phyloP scores from a whole-genome alignment of 2,888 invertebrate species.

The Idaea biselata region DNA sequence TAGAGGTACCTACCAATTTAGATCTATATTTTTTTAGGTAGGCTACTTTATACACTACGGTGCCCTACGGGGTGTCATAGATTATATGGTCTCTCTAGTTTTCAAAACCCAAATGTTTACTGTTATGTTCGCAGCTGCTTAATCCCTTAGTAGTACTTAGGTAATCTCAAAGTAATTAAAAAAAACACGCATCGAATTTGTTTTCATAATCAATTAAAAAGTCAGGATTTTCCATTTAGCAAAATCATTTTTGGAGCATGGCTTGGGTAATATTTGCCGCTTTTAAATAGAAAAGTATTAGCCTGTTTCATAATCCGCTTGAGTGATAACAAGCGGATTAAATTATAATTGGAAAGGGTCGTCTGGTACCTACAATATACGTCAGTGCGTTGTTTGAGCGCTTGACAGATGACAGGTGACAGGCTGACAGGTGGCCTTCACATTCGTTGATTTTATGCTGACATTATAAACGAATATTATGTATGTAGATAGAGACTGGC shows the following conservation, averaged over 20 bases:
- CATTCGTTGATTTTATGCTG: not conserved
- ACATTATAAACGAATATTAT: not conserved
- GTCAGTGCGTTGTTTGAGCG: slow-evolving; percentile 14
- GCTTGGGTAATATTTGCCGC: not conserved
- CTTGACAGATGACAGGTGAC: slow-evolving; percentile 23
- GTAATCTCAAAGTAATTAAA: not conserved
- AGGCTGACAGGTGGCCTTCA: slow-evolving; percentile 5
- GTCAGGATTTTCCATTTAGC: not conserved
- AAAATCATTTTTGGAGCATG: not conserved
- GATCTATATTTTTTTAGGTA: not conserved
- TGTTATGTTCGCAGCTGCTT: not conserved
- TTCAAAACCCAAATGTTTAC: not conserved
- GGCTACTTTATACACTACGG: not conserved
- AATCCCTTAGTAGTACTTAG: not conserved
- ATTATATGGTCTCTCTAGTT: too few relatives aligned
- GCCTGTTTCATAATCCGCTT: slow-evolving; percentile 9
- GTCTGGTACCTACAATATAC: slow-evolving; percentile 20
- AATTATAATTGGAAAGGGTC: slow-evolving; percentile 30
- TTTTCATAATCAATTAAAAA: not conserved
- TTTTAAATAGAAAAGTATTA: slow-evolving; percentile 7
- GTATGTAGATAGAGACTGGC: too few relatives aligned
- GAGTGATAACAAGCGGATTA: slow-evolving; percentile 9
- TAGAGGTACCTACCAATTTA: not conserved
- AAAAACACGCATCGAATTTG: not conserved
- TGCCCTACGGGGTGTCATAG: not conserved